phyloP scores from a whole-genome alignment of 2,113 vertebrate species.

The Thymallus thymallus region DNA sequence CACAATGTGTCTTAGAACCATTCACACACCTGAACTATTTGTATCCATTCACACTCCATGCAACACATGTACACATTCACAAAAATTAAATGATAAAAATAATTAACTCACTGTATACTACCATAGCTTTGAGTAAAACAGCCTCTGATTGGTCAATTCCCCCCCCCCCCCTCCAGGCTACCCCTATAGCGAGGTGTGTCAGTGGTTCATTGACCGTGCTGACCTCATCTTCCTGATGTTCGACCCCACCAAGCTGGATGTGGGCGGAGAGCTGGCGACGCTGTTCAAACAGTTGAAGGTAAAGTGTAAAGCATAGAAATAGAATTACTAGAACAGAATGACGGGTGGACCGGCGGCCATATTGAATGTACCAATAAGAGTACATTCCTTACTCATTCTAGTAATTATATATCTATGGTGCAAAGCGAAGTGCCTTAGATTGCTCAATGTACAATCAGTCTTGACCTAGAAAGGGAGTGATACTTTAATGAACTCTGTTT shows the following conservation, averaged over 20 bases:
- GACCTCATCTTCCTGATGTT: slow-evolving; percentile 98
- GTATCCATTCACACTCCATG: not conserved
- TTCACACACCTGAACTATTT: too few species aligned
- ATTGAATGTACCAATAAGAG: too few species aligned
- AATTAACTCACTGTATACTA: not conserved
- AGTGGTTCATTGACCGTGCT: slow-evolving; percentile 97
- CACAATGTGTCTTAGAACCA: too few species aligned
- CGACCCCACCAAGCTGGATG: slow-evolving; percentile 95
- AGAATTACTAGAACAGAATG: too few species aligned
- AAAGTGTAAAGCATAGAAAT: too few species aligned
- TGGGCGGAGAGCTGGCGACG: slow-evolving; percentile 93
- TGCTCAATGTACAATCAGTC: too few species aligned
- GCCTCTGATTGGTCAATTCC: not conserved
- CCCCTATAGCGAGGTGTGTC: slow-evolving; percentile 96
- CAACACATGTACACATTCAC: not conserved
- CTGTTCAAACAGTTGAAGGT: slow-evolving; percentile 91
- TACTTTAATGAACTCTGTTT: too few species aligned
- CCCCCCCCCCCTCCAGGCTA: slow-evolving; percentile 76
- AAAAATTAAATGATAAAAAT: not conserved
- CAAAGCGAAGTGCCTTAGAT: too few species aligned
- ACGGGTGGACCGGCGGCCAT: too few species aligned
- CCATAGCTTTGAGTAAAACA: not conserved
- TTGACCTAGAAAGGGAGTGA: too few species aligned
- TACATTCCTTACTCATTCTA: too few species aligned
- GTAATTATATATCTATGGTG: too few species aligned